Conservation (phyloP, 2,113 vertebrate genomes). For the Progne subis region DNA sequence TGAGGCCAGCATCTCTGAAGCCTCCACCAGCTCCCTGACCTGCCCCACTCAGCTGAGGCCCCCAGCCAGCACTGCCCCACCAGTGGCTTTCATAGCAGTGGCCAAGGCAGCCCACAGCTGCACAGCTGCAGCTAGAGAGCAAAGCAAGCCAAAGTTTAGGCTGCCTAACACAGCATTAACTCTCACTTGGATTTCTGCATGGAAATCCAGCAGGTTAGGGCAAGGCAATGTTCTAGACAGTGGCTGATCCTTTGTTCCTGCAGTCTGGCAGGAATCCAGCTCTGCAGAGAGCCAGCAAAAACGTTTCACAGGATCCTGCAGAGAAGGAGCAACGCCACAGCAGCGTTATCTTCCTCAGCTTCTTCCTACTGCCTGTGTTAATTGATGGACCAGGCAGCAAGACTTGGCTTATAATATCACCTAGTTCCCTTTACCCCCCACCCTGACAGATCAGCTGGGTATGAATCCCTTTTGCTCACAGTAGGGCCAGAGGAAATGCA, state of each 20-base stretch:
- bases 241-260: not conserved
- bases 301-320: not conserved
- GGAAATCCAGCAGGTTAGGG: constrained; percentile 42
- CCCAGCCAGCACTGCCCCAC: not conserved
- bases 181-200: constrained; percentile 32
- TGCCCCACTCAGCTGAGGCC: not conserved
- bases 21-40: not conserved
- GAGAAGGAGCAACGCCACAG: not conserved
- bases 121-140: not conserved
- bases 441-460: not conserved
- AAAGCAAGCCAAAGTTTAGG: not conserved
- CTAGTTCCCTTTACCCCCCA: not conserved
- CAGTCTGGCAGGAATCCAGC: constrained; percentile 19
- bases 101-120: not conserved
- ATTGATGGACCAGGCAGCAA: not conserved
- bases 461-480: not conserved
- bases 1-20: not conserved
- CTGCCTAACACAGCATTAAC: not conserved
- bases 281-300: not conserved
- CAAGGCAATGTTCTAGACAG: not conserved
- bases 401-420: not conserved
- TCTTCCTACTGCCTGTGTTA: not conserved
- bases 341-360: not conserved
- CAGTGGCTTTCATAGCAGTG: not conserved
- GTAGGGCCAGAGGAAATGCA: constrained; percentile 20